Evolutionary conservation across 1,140 invertebrate genomes (phyloP), one percentile per base, ranked within the genome.

Genomic region (Carcinoscorpius rotundicauda): DNA sequence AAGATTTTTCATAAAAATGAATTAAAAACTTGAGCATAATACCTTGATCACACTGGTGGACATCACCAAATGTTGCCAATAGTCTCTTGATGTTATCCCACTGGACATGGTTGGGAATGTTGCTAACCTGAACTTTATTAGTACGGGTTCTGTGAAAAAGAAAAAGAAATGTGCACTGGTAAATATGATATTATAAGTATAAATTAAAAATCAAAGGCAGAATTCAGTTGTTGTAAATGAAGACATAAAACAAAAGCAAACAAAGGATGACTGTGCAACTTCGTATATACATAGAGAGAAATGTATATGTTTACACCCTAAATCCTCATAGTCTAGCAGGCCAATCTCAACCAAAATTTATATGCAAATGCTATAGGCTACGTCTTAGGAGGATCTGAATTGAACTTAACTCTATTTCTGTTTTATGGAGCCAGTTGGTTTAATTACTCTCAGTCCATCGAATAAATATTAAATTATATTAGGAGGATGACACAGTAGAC

Each of bases 71-170:
- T 73, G 82, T 85, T 72, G 82, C 81, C 68, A 94, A 82, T 69
- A 93, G 81, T 68, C 83, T 82, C 79, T 93, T 87, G 77, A 94
- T 83, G 78, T 93, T 89, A 76, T 91, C 89, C 77, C 87, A 83
- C 75, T 84, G 83, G 69, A 85, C 82, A 78, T 91, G 86, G 70
- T 83, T 79, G 69, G 89, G 87, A 74, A 94, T 81, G 77, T 91
- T 91, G 78, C 87, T 88, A 78, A 94, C 86, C 72, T 91, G 82
- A 72, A 93, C 84, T 65, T 76, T 77, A 80, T 88, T 90, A 75
- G 84, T 83, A 66, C 84, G 84, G 77, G 85, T 83, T 81, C 86
- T 87, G 84, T 74, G 82, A 82, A 76, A 79, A 78, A 75, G 76
- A 76, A 77, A 49, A 53, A 10, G 4, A 61, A 56, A 59, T 65